These are phyloP conservation scores for Patella caerulea DNA, from an alignment of 2,888 invertebrate species.

Conservation along the genomic window DNA sequence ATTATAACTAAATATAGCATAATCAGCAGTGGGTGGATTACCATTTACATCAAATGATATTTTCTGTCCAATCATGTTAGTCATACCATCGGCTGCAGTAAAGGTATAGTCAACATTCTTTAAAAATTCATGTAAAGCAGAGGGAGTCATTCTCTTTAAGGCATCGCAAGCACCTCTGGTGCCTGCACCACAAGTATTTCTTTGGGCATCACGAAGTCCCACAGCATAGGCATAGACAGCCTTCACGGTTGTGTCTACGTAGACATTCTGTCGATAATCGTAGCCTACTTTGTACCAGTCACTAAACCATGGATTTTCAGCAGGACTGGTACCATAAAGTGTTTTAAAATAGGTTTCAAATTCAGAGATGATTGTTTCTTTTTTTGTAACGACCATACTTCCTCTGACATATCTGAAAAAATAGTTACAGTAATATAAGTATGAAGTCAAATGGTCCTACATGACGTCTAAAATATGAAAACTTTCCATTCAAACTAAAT, in stretches of 20 bases:
- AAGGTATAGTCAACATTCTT: slow-evolving; percentile 46
- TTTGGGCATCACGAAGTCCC: slow-evolving; percentile 51
- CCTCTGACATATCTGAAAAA: slow-evolving; percentile 40
- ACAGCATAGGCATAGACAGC: slow-evolving; percentile 62
- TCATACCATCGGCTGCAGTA: slow-evolving; percentile 38
- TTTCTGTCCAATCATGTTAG: slow-evolving; percentile 37
- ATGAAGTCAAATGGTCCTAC: too few species aligned
- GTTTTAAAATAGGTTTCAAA: slow-evolving; percentile 56
- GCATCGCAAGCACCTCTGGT: slow-evolving; percentile 41
- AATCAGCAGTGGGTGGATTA: slow-evolving; percentile 43
- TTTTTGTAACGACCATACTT: slow-evolving; percentile 44
- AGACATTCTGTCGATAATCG: slow-evolving; percentile 37
- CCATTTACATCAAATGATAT: slow-evolving; percentile 60
- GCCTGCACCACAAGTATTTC: slow-evolving; percentile 36
- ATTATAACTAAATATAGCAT: slow-evolving; percentile 57
- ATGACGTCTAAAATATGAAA: too few species aligned
- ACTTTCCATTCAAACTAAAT: too few species aligned
- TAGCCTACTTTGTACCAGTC: slow-evolving; percentile 60
- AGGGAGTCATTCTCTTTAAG: slow-evolving; percentile 44
- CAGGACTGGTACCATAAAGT: slow-evolving; percentile 33
- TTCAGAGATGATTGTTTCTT: slow-evolving; percentile 44
- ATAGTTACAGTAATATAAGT: background rate
- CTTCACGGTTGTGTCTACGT: slow-evolving; percentile 54
- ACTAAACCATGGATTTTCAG: slow-evolving; percentile 60
- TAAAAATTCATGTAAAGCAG: slow-evolving; percentile 45